Evolutionary conservation across 2,888 invertebrate genomes (phyloP).

Genomic region (Pasiphila rectangulata): DNA sequence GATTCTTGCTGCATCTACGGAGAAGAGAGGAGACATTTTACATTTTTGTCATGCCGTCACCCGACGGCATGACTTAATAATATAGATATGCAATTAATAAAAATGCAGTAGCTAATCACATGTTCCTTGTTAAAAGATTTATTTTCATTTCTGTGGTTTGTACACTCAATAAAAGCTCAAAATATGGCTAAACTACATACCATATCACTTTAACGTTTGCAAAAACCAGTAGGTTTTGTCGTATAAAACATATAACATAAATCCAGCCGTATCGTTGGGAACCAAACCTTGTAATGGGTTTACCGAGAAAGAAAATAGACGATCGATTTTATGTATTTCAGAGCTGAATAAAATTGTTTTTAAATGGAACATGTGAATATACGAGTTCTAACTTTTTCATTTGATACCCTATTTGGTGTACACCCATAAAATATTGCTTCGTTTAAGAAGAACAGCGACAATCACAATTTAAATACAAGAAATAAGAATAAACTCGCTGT

Average conservation of each 20-base stretch:
- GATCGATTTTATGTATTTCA: constrained; percentile 10
- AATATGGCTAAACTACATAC: background rate
- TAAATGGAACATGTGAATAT: background rate
- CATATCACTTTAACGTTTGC: background rate
- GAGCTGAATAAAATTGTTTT: constrained; percentile 10
- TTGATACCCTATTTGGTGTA: background rate
- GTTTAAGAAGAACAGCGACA: too few relatives aligned
- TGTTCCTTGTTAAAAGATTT: too few relatives aligned
- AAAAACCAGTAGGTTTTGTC: constrained; percentile 1
- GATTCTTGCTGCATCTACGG: too few relatives aligned
- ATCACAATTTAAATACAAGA: too few relatives aligned
- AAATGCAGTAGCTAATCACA: too few relatives aligned
- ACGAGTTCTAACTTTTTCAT: background rate
- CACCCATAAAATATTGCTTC: background rate
- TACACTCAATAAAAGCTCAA: too few relatives aligned
- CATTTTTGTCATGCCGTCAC: too few relatives aligned
- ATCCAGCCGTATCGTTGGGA: constrained; percentile 11
- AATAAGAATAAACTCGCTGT: too few relatives aligned
- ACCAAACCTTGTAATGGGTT: constrained; percentile 17
- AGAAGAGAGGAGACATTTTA: too few relatives aligned
- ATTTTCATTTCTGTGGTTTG: too few relatives aligned
- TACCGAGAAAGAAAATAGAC: constrained; percentile 18
- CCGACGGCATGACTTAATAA: too few relatives aligned
- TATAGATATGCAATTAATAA: too few relatives aligned
- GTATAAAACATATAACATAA: constrained; percentile 11